Evolutionary conservation across 2,888 invertebrate genomes (phyloP).

Genomic region (Zygaena filipendulae): DNA sequence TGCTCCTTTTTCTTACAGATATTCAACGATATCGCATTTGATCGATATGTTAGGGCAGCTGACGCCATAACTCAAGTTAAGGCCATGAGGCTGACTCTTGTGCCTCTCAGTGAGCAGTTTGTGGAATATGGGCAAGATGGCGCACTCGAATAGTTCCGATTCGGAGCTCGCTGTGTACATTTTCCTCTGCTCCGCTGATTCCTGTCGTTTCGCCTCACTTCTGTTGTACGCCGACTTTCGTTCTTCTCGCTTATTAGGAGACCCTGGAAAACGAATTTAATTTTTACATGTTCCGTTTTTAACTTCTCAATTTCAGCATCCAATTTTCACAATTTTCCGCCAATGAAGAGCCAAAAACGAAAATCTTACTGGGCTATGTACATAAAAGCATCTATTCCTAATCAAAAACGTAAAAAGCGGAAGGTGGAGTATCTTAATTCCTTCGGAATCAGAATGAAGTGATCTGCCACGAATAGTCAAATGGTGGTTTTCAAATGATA

Average conservation of each 20-base stretch:
- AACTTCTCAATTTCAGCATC: no score
- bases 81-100: slow-evolving; percentile 73
- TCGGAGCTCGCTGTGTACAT: slow-evolving; percentile 86
- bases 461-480: no score
- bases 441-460: no score
- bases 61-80: slow-evolving; percentile 79
- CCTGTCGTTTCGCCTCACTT: slow-evolving; percentile 52
- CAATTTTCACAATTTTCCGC: no score
- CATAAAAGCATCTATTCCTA: no score
- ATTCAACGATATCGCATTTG: slow-evolving; percentile 95
- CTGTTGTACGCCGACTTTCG: slow-evolving; percentile 60
- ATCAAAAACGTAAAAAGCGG: no score
- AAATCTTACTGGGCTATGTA: no score
- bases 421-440: no score
- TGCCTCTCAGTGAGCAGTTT: slow-evolving; percentile 89
- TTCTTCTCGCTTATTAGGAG: slow-evolving; percentile 48
- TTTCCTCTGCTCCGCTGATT: slow-evolving; percentile 47
- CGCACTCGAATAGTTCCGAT: slow-evolving; percentile 85
- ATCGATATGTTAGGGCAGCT: slow-evolving; percentile 95
- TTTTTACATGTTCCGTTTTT: background rate
- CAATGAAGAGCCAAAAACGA: no score
- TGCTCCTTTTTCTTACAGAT: no score
- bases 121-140: slow-evolving; percentile 91
- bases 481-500: no score
- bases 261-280: slow-evolving; percentile 28